Conservation (phyloP, 1,140 invertebrate species). For the Rhyacophila brunnea region DNA sequence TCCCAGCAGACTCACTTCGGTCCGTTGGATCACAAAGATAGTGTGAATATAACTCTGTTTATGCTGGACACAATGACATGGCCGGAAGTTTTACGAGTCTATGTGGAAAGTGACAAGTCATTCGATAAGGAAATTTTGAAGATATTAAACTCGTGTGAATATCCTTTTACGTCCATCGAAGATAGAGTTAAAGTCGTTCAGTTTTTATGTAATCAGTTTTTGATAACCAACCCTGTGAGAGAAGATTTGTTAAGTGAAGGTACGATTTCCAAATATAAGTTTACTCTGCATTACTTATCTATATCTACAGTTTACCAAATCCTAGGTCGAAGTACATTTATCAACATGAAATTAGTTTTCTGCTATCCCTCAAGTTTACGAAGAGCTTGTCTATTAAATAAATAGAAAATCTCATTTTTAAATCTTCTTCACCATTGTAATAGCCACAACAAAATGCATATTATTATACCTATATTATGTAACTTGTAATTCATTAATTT, state of each 20-base stretch:
- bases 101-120: conserved; percentile 83
- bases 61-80: conserved; percentile 93
- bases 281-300: too few species aligned
- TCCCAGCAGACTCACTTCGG: conserved; percentile 93
- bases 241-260: conserved; percentile 94
- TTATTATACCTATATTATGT: too few species aligned
- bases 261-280: conserved; percentile 38
- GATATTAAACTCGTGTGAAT: conserved; percentile 75
- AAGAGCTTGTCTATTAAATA: too few species aligned
- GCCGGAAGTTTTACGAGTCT: conserved; percentile 86
- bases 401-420: too few species aligned
- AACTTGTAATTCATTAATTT: too few species aligned
- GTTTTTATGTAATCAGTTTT: conserved; percentile 90
- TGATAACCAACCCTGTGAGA: conserved; percentile 88
- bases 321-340: too few species aligned
- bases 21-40: conserved; percentile 93
- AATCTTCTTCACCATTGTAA: too few species aligned
- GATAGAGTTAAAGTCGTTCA: conserved; percentile 84
- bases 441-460: too few species aligned
- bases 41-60: conserved; percentile 89
- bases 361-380: too few species aligned
- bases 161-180: conserved; percentile 83
- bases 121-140: conserved; percentile 72
- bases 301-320: too few species aligned
- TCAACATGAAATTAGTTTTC: too few species aligned